A percentile compares a stretch with the other conserved stretches of the same genome.
Evolutionary conservation across 2,797 vertebrate species (phyloP).

Genomic region (Cygnus olor): DNA sequence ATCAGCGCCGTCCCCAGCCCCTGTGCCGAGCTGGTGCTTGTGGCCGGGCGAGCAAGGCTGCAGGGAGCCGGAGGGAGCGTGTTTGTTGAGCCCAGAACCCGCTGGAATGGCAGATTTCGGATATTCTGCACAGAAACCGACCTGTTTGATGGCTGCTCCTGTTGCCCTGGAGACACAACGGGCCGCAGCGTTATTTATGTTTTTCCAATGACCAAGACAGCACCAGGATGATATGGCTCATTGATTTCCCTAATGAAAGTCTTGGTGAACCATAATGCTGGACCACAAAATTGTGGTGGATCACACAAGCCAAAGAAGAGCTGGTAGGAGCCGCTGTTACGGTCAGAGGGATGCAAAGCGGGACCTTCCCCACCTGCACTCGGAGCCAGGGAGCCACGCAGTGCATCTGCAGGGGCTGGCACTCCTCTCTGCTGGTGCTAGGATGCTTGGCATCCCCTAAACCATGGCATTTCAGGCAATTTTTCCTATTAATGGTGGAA

Average conservation of each 20-base stretch:
- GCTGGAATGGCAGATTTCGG: not conserved
- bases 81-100: not conserved
- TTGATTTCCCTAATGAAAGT: constrained; percentile 36
- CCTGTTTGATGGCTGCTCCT: not conserved
- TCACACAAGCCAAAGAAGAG: not conserved
- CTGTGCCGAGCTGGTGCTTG: accelerated
- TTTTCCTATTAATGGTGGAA: not conserved
- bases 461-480: not conserved
- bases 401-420: accelerated
- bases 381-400: not conserved
- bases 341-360: not conserved
- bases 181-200: not conserved
- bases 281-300: not conserved
- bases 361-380: not conserved
- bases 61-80: not conserved
- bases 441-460: not conserved
- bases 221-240: not conserved
- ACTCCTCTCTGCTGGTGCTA: not conserved
- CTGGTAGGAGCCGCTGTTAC: not conserved
- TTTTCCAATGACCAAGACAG: not conserved
- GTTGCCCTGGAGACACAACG: constrained; percentile 40
- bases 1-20: accelerated
- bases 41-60: accelerated
- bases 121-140: not conserved
- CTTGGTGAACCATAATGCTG: not conserved